Base-by-base conservation (phyloP, 2,888 invertebrate genomes). In the Drosophila paracracens region DNA sequence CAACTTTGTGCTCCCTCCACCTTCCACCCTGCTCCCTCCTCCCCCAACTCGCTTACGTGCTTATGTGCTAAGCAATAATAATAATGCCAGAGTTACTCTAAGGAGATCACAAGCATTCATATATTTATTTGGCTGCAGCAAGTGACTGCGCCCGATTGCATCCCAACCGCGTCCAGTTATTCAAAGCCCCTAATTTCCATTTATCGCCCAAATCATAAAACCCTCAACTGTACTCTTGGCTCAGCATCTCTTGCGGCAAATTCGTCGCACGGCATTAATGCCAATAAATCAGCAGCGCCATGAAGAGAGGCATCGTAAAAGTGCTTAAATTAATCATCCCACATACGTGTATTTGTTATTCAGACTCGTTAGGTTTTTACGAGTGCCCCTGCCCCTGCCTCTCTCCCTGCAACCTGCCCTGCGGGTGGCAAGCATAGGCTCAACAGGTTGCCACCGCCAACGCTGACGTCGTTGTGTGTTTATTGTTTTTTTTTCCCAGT, bases 301-400 rank as follows among this genome's bases (percentile, higher is more conserved):
- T 88, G 89, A 92, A 91, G 85, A 91, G 85, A 91, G 83, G 77
- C 86, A 86, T 92, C 92, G 91, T 92, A 92, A 93, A 92, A 92
- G 91, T 92, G 92, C 92, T 91, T 92, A 93, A 93, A 93, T 93
- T 93, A 93, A 92, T 92, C 92, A 93, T 92, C 86, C 89, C 90
- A 88, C 89, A 88, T 92, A 86, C 88, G 91, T 90, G 89, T 89
- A 90, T 92, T 91, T 92, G 87, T 92, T 89, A 82, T 82, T 89
- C 89, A 83, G 81, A 43, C 80, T 88, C 79, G 82, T 82, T 81
- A 86, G 70, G 69, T 70, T 74, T 88, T 76, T 80, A 77, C 79
- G 83, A 77, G n/a, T 76, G 70, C 74, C 73, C 76, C 60, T 76
- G 69, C 73, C 75, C 21, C 21, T 43, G 16, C 75, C 72, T 73